Conservation (phyloP, 2,797 vertebrate genomes). For the Margarornis squamiger region DNA sequence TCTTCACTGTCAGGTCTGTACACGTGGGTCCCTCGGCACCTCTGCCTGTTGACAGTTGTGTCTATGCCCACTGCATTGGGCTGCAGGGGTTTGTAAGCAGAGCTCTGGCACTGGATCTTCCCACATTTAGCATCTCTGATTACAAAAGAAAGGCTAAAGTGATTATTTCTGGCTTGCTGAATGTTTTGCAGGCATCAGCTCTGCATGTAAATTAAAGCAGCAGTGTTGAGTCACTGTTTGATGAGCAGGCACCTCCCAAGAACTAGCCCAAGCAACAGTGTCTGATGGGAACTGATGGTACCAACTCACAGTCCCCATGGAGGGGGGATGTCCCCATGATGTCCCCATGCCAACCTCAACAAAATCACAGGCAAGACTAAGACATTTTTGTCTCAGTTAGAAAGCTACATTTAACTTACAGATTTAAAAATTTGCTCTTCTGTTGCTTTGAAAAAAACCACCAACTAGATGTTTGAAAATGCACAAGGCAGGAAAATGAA, state of each 20-base stretch:
- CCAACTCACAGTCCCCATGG: neutral
- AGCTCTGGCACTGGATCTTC: constrained; percentile 94
- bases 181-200: neutral
- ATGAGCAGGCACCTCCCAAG: neutral
- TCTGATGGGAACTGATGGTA: neutral
- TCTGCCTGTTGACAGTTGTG: constrained; percentile 80
- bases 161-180: neutral
- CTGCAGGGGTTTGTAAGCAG: constrained; percentile 85
- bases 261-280: neutral
- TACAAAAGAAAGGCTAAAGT: neutral
- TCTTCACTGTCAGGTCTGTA: constrained; percentile 81
- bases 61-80: constrained; percentile 90
- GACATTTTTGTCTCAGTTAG: neutral
- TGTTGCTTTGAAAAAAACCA: neutral
- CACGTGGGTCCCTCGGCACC: constrained; percentile 91
- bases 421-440: neutral
- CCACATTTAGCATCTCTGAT: constrained; percentile 92
- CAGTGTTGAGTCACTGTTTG: neutral
- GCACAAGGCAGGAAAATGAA: neutral
- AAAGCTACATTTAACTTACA: neutral
- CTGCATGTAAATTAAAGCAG: neutral
- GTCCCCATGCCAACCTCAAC: neutral
- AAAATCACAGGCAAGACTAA: neutral
- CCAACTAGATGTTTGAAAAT: neutral
- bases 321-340: neutral